phyloP scores from a whole-genome alignment of 2,797 vertebrate species.

The Galagoides demidoff region DNA sequence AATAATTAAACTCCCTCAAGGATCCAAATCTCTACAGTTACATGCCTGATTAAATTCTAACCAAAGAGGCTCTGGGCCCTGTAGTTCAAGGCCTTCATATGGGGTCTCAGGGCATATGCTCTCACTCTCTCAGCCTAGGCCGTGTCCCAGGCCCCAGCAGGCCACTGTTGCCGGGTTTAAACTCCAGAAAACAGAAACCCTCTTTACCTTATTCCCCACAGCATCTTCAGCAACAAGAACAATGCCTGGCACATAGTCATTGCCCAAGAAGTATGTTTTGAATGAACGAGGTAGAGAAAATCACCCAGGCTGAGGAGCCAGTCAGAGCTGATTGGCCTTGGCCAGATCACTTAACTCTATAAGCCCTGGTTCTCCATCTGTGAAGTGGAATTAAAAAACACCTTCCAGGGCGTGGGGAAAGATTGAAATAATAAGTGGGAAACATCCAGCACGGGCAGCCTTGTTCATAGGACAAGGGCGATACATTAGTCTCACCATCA shows the following conservation, averaged over 20 bases:
- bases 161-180: background rate
- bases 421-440: background rate
- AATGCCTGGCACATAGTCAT: background rate
- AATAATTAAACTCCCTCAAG: background rate
- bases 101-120: background rate
- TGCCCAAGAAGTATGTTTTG: background rate
- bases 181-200: background rate
- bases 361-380: background rate
- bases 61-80: background rate
- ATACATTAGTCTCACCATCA: background rate
- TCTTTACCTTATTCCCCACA: rapidly evolving
- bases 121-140: background rate
- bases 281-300: background rate
- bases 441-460: rapidly evolving
- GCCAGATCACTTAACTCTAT: background rate
- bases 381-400: background rate
- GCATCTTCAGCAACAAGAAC: background rate
- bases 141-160: background rate
- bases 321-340: background rate
- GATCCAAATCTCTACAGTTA: background rate
- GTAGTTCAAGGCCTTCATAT: background rate
- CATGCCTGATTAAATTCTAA: background rate
- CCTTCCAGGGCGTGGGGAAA: background rate
- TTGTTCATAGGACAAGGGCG: background rate
- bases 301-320: background rate